Base-by-base conservation (phyloP, 2,113 vertebrate genomes). In the Actenoides lindsayi region DNA sequence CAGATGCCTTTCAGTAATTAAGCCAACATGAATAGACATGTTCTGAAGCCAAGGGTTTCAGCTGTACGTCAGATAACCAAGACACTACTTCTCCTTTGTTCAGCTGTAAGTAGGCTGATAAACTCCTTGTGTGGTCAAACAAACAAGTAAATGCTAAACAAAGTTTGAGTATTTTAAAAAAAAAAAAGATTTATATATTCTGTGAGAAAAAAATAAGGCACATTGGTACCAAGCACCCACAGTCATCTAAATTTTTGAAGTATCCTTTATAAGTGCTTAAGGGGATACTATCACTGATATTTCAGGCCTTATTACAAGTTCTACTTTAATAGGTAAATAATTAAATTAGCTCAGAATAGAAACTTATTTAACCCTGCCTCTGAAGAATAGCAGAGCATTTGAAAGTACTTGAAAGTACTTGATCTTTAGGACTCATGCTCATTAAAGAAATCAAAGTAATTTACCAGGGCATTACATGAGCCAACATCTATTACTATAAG, bases 321-420 rank as follows among this genome's bases (percentile, higher is more conserved):
- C 77, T 89, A n/a, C 51, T 95, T 90, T 64, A 70, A 84, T 14
- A 93, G 23, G 35, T 56, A 88, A 93, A 76, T 65, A 73, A 86
- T 69, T 69, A 17, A 53, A 70, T 86, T 57, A 78, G 20, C 46
- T 87, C 76, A 71, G 60, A 94, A 93, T 12, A 84, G 73, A 64
- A 78, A 24, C 20, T 73, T 79, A 54, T 53, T 87, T 94, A 92
- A 75, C 25, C 19, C 42, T 65, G 53, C 27, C 41, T 85, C 62
- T 76, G 48, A 75, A 86, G 28, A 89, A 65, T 0, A 74, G 44
- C 39, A 69, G 21, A 65, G 13, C 57, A 89, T 57, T 57, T 59
- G 41, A 41, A 94, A 75, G 70, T 90, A 67, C 25, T 64, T 78
- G 37, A 76, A 94, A 75, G 70, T 90, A 67, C 25, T 64, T 78